A percentile compares a stretch with the other conserved stretches of the same genome.
Conservation (phyloP, 2,888 invertebrate species). For the Caenorhabditis panamensis region DNA sequence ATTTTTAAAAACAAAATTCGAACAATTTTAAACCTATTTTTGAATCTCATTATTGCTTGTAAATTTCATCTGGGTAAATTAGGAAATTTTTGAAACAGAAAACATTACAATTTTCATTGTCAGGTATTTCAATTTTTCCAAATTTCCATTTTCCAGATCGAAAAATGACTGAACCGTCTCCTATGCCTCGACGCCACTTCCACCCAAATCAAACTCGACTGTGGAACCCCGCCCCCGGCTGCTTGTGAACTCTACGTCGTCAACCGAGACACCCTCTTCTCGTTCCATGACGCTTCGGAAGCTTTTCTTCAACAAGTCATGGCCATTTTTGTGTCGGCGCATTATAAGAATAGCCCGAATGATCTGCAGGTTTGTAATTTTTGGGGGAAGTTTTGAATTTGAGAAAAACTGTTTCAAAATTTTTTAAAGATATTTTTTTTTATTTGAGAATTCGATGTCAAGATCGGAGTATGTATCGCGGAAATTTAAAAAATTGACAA, state of each 20-base stretch:
- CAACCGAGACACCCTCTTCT: constrained; percentile 93
- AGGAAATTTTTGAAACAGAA: background rate
- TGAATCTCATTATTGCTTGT: too few species aligned
- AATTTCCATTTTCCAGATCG: constrained; percentile 83
- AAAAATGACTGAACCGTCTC: constrained; percentile 92
- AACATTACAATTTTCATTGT: too few species aligned
- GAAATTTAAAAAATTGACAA: too few species aligned
- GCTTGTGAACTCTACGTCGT: constrained; percentile 88
- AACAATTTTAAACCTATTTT: too few species aligned
- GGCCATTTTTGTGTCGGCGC: constrained; percentile 95
- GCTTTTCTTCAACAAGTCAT: constrained; percentile 93
- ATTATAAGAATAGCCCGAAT: constrained; percentile 99
- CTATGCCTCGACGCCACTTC: constrained; percentile 90
- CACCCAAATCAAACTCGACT: constrained; percentile 60
- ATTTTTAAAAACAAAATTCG: too few species aligned
- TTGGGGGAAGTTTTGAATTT: too few species aligned
- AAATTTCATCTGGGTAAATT: too few species aligned
- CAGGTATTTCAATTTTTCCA: too few species aligned
- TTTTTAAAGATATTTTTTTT: background rate
- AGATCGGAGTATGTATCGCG: too few species aligned
- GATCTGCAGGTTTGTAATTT: constrained; percentile 86
- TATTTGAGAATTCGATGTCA: too few species aligned
- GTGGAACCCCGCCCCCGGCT: constrained; percentile 92
- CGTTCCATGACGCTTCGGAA: constrained; percentile 91
- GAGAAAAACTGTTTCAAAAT: background rate